Evolutionary conservation across 2,888 invertebrate genomes (phyloP).

Genomic region (Mythimna albipuncta): DNA sequence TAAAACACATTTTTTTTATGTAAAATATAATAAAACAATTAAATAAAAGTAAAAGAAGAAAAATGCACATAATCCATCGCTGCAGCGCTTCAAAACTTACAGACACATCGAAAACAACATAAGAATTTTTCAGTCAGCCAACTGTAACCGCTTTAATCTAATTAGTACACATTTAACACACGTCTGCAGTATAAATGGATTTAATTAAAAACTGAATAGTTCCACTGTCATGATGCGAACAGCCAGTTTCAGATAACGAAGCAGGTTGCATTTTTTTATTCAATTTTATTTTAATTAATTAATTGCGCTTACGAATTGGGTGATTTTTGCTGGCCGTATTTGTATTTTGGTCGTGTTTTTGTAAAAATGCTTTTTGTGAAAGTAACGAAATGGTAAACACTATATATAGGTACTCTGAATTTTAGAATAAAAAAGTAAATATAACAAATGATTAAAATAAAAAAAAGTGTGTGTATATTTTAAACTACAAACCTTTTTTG

Average conservation of each 20-base stretch:
- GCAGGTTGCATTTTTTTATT: constrained; percentile 57
- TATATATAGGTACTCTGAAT: no score
- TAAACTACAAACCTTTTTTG: no score
- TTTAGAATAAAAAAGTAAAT: no score
- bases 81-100: constrained; percentile 56
- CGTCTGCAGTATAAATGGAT: constrained; percentile 74
- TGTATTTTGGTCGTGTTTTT: constrained; percentile 8
- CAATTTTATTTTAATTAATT: constrained; percentile 58
- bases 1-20: no score
- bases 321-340: constrained; percentile 23
- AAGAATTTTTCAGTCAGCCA: constrained; percentile 70
- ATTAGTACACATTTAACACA: constrained; percentile 80
- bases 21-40: no score
- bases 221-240: constrained; percentile 68
- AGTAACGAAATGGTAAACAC: no score
- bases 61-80: constrained; percentile 12
- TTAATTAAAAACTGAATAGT: constrained; percentile 85
- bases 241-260: constrained; percentile 56
- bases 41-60: no score
- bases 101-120: constrained; percentile 68
- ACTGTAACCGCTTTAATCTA: constrained; percentile 76
- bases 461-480: no score
- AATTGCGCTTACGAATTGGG: constrained; percentile 17
- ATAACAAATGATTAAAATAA: no score
- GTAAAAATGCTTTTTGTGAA: not conserved